Base-by-base conservation (phyloP, 2,113 vertebrate genomes). In the Toxotes chatareus region DNA sequence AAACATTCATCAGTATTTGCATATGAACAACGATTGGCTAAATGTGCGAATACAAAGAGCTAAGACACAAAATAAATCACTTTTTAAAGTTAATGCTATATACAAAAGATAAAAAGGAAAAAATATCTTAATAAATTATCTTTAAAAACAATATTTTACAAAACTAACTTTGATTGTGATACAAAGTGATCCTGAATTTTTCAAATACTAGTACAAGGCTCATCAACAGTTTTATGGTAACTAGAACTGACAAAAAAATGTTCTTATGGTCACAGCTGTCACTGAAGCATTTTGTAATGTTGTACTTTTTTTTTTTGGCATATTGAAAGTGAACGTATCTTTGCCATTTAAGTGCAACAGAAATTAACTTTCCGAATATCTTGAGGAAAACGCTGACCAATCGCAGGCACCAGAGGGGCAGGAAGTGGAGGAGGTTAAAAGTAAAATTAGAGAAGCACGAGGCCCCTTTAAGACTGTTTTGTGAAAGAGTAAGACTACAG, bases 71-170 rank as follows among this genome's bases (percentile, higher is more conserved):
- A 89, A 90, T 89, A 88, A 88, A 90, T 87, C 81, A 85, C 65
- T 72, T 90, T 86, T 84, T 73, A 76, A 93, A 88, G 81, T 91
- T 89, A 88, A 91, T 86, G 76, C 89, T 94, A 93, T 94, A 85
- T 94, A 94, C 91, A 95, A 86, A 83, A 90, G 61, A 86, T 83
- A 83, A 88, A 91, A 87, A 78, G 56, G 44, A 82, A 88, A 82
- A 89, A 90, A 93, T 73, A 86, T 89, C 87, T 93, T 88, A 94
- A 95, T 94, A 94, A 94, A 94, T 95, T 94, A 95, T 93, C 86
- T 92, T 92, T 86, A 85, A 93, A 93, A 92, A 92, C 82, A 92
- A 86, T 94, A 93, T 93, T 89, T 93, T 92, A 94, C 91, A 93
- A 92, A 87, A 84, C 89, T 94, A 92, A 75, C 69, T 91, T 87